A percentile compares a stretch with the other conserved stretches of the same genome.
These are phyloP conservation scores for Erpornis zantholeuca DNA, from an alignment of 2,113 vertebrate species.

Conservation along the genomic window DNA sequence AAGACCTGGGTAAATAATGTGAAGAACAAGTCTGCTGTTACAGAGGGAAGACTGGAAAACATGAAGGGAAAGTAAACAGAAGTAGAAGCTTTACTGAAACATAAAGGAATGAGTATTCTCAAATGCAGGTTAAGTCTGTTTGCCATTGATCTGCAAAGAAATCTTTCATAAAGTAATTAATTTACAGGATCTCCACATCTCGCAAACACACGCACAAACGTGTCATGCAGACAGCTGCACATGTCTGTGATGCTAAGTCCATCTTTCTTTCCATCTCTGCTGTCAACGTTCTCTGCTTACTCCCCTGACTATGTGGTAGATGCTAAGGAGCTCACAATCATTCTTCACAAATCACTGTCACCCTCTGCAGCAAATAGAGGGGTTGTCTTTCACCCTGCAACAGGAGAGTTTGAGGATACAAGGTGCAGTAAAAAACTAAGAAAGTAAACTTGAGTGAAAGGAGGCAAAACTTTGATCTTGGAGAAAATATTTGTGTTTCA, in stretches of 20 bases:
- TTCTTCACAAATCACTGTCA: conserved; percentile 1
- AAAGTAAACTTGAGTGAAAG: not conserved
- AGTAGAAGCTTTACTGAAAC: not conserved
- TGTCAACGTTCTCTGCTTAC: not conserved
- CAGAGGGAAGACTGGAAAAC: not conserved
- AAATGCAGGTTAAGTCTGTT: not conserved
- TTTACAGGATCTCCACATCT: not conserved
- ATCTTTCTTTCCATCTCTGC: not conserved
- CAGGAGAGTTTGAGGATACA: not conserved
- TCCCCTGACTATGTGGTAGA: not conserved
- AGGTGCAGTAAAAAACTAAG: not conserved
- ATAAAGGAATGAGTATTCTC: not conserved
- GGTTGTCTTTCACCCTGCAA: not conserved
- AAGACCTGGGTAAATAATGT: not conserved
- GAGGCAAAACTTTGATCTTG: not conserved
- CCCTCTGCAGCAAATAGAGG: not conserved
- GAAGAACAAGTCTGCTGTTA: not conserved
- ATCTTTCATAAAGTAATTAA: not conserved
- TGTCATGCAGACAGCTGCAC: not conserved
- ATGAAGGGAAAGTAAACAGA: not conserved
- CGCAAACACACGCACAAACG: not conserved
- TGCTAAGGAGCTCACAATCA: not conserved
- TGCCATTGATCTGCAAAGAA: not conserved
- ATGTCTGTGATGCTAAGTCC: not conserved
- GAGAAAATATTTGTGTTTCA: not conserved